These are phyloP conservation scores for Ammodytes dubius DNA, from an alignment of 2,113 vertebrate species.

Conservation along the genomic window DNA sequence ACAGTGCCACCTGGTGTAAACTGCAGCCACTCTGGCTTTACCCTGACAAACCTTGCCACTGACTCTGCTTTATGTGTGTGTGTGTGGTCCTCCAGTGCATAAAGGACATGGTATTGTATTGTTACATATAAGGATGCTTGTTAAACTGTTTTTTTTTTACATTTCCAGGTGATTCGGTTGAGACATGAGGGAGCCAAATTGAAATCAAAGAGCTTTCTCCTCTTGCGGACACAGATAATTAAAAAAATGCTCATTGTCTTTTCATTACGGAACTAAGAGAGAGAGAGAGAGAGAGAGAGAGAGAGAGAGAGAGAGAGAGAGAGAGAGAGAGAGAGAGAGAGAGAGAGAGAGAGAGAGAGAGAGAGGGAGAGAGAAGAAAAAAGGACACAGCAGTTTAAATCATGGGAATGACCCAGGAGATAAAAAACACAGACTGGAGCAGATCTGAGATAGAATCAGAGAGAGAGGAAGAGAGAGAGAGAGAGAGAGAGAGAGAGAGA, in stretches of 20 bases:
- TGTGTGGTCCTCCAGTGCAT: too few species aligned
- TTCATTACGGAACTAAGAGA: conserved; percentile 3
- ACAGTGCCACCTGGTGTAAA: conserved; percentile 32
- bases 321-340: too few species aligned
- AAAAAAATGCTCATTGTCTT: conserved; percentile 19
- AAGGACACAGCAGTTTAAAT: conserved; percentile 11
- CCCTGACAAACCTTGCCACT: too few species aligned
- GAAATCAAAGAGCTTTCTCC: conserved; percentile 8
- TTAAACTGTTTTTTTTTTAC: neutral
- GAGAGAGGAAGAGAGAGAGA: too few species aligned
- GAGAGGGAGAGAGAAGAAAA: too few species aligned
- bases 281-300: too few species aligned
- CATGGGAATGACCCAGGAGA: conserved; percentile 12
- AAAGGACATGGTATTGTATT: too few species aligned
- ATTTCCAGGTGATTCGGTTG: neutral
- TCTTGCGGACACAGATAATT: conserved; percentile 6
- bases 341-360: too few species aligned
- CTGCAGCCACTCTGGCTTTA: neutral
- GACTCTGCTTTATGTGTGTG: too few species aligned
- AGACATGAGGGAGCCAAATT: neutral
- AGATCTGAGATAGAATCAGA: neutral
- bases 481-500: too few species aligned
- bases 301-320: too few species aligned
- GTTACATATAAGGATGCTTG: too few species aligned
- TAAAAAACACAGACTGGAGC: neutral